Evolutionary conservation across 2,113 vertebrate species (phyloP).

Genomic region (Seriola dumerili): DNA sequence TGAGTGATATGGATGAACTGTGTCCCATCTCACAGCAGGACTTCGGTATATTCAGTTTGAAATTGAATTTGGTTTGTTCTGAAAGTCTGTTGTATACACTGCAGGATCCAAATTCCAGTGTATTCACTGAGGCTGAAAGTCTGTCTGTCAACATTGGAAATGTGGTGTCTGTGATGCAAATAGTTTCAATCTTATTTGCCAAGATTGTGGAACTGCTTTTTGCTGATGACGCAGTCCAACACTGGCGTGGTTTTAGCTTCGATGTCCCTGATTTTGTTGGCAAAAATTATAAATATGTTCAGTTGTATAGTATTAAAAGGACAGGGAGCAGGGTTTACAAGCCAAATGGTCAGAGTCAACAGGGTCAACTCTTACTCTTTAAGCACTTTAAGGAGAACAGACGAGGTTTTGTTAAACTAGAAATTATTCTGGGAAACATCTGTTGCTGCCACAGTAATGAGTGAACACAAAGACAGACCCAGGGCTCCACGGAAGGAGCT

Average conservation of each 20-base stretch:
- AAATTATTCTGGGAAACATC: slow-evolving; percentile 1
- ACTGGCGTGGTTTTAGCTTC: not conserved
- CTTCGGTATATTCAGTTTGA: not conserved
- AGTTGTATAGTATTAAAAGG: not conserved
- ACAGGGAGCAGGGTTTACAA: not conserved
- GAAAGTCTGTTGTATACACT: too few species aligned
- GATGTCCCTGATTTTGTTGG: not conserved
- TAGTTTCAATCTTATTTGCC: not conserved
- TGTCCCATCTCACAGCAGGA: not conserved
- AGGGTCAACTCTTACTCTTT: not conserved
- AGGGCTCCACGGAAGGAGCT: not conserved
- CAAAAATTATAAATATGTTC: not conserved
- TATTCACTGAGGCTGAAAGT: not conserved
- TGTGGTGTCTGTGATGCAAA: not conserved
- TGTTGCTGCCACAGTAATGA: not conserved
- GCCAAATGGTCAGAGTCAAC: not conserved
- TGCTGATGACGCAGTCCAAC: not conserved
- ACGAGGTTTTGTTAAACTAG: not conserved
- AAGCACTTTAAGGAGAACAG: not conserved
- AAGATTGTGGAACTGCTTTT: not conserved
- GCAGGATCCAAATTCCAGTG: not conserved
- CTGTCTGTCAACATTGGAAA: not conserved
- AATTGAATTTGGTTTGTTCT: not conserved
- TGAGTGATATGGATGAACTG: slow-evolving; percentile 6
- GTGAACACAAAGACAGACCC: not conserved